phyloP scores from a whole-genome alignment of 2,113 vertebrate genomes.

The Erinaceus europaeus region DNA sequence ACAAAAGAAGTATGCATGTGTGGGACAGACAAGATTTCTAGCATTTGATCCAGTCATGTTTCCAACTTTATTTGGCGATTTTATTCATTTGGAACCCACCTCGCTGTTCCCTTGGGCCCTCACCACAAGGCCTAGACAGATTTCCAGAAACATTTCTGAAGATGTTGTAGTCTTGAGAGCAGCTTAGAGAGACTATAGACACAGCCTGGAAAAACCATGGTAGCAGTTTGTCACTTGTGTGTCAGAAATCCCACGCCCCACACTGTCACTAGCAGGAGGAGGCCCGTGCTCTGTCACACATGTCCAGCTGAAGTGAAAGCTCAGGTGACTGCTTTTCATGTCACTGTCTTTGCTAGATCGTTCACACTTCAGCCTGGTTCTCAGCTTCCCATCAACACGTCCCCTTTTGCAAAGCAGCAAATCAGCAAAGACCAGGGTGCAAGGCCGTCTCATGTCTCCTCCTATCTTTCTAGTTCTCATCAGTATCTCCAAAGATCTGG shows the following conservation, averaged over 20 bases:
- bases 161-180: background rate
- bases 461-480: accelerated
- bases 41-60: background rate
- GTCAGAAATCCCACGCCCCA: background rate
- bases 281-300: accelerated
- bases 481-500: background rate
- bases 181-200: background rate
- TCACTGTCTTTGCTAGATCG: background rate
- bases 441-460: background rate
- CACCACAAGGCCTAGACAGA: background rate
- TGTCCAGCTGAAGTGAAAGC: background rate
- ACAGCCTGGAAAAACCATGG: accelerated
- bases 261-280: background rate
- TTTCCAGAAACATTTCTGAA: background rate
- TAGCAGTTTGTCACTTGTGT: background rate
- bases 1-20: background rate
- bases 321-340: background rate
- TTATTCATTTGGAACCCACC: background rate
- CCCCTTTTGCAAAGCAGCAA: background rate
- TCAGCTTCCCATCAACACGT: background rate
- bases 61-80: background rate
- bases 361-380: background rate
- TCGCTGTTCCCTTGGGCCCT: background rate
- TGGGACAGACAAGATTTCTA: background rate
- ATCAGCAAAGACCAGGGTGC: background rate